phyloP scores from a whole-genome alignment of 2,113 vertebrate species.

The Poicephalus meyeri region DNA sequence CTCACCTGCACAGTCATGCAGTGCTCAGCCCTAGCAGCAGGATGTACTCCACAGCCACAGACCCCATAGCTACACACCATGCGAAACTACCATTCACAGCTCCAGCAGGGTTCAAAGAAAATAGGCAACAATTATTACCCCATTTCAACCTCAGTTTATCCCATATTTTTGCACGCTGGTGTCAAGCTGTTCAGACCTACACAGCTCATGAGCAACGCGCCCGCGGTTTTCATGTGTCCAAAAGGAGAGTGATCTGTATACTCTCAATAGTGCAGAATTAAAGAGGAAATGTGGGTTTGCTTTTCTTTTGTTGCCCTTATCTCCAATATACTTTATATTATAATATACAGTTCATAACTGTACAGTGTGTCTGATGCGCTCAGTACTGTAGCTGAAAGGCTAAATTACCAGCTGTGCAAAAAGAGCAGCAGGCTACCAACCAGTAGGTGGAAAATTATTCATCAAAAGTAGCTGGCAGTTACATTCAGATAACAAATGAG shows the following conservation, averaged over 20 bases:
- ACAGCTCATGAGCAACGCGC: not conserved
- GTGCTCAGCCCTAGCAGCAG: not conserved
- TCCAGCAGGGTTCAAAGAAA: not conserved
- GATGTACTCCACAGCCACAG: rapidly evolving
- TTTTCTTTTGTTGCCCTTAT: not conserved
- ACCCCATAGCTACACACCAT: no score
- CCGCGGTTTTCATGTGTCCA: not conserved
- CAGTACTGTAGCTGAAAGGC: rapidly evolving
- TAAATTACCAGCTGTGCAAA: not conserved
- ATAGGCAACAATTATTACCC: rapidly evolving
- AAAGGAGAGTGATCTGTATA: not conserved
- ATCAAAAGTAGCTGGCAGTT: not conserved
- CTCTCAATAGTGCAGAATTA: not conserved
- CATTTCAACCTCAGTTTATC: rapidly evolving
- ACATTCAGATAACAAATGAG: not conserved
- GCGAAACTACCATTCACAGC: not conserved
- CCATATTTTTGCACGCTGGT: not conserved
- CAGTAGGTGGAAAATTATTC: not conserved
- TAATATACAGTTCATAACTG: not conserved
- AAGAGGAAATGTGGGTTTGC: not conserved
- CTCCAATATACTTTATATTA: not conserved
- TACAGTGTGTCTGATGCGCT: rapidly evolving
- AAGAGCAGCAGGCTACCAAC: not conserved
- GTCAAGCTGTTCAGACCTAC: not conserved
- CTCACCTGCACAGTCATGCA: not conserved